A percentile compares a stretch with the other conserved stretches of the same genome.
Evolutionary conservation across 2,797 vertebrate genomes (phyloP).

Genomic region (Harpagifer antarcticus): DNA sequence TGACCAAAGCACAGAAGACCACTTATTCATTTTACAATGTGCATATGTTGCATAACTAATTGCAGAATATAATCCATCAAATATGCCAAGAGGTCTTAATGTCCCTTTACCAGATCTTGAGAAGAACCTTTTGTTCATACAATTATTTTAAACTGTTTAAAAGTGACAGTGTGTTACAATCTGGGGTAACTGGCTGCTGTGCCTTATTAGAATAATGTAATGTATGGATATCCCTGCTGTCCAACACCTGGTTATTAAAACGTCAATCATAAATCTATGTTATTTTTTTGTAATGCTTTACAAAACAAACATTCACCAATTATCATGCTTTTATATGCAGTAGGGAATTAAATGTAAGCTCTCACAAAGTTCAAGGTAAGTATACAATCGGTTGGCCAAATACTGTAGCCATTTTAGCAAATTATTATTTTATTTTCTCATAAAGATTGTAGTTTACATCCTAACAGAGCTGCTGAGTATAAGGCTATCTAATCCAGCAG

Average conservation of each 20-base stretch:
- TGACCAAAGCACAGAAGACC: background rate
- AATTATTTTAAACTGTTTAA: background rate
- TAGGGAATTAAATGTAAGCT: constrained; percentile 1
- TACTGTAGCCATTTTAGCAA: background rate
- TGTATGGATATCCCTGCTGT: constrained; percentile 19
- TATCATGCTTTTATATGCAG: background rate
- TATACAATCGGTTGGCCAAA: background rate
- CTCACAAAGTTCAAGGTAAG: background rate
- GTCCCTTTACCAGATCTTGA: background rate
- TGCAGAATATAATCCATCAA: background rate
- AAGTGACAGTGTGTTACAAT: constrained; percentile 9
- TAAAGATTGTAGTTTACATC: background rate
- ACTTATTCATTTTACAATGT: background rate
- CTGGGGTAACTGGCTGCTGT: constrained; percentile 26
- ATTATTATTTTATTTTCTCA: background rate
- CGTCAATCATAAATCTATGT: background rate
- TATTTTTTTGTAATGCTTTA: constrained; percentile 13
- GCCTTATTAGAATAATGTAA: constrained; percentile 13
- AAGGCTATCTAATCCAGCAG: background rate
- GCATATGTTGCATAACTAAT: background rate
- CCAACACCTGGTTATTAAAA: constrained; percentile 23
- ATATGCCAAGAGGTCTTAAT: constrained; percentile 4
- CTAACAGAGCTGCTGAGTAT: background rate
- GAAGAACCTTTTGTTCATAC: constrained; percentile 1
- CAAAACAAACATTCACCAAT: background rate